phyloP scores from a whole-genome alignment of 2,113 vertebrate genomes.

The Scolopax mira region DNA sequence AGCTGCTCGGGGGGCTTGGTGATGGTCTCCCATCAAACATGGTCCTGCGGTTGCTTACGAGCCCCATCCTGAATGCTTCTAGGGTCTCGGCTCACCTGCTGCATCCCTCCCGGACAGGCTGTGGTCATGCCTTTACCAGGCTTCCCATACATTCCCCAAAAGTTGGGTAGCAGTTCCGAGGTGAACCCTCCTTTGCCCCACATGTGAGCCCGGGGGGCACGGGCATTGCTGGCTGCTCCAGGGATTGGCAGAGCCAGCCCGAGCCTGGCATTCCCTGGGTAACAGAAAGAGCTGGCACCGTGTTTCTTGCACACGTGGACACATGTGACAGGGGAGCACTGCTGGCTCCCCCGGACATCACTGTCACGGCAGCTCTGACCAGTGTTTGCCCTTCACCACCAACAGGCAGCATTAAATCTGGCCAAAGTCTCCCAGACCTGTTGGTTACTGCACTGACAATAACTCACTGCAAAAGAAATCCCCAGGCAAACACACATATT shows the following conservation, averaged over 20 bases:
- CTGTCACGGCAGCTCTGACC: accelerated
- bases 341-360: neutral
- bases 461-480: conserved; percentile 11
- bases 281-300: neutral
- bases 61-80: accelerated
- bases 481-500: conserved; percentile 1
- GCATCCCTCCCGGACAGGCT: accelerated
- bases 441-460: neutral
- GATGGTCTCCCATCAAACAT: accelerated
- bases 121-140: accelerated
- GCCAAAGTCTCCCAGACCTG: neutral
- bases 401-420: neutral
- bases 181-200: neutral
- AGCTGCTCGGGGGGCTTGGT: neutral
- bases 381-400: neutral
- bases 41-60: accelerated
- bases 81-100: accelerated
- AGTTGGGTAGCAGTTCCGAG: accelerated
- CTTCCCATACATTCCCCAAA: accelerated
- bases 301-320: accelerated
- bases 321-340: neutral
- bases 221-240: neutral
- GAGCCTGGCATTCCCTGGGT: accelerated
- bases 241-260: neutral
- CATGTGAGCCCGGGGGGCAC: accelerated